Base-by-base conservation (phyloP, 2,888 invertebrate species). In the Eupithecia dodoneata region DNA sequence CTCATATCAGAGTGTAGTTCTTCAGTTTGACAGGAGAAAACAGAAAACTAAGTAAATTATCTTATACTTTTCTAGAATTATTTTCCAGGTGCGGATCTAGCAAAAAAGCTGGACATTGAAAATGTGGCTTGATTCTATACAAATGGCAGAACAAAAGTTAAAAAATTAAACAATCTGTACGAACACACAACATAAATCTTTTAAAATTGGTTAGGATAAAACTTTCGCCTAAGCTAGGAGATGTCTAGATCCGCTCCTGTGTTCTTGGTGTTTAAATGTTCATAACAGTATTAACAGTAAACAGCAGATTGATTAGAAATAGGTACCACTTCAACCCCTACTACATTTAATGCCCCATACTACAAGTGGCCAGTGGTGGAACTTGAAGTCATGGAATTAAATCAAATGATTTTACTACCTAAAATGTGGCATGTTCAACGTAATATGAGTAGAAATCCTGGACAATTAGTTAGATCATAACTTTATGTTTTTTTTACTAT, bases 1-100 rank as follows among this genome's bases (percentile, higher is more conserved):
- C 72, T 71, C 73, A 75, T 73, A 73, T 71, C 72, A 76, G 70
- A 71, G 75, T 55, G 65, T 76, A 80, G 75, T 80, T 79, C 75
- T 71, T 77, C 79, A 79, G 59, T 72, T 78, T 79, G 80, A 71
- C 77, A 73, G 67, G 63, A 74, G 76, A 75, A 73, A 63, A 75
- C 63, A 67, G 47, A 79, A 73, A 75, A 77, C 49, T 65, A 80
- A 80, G 80, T 80, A 80, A 80, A 78, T 80, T 77, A 75, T 76
- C 44, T 70, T 47, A 75, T 73, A 73, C 73, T 75, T 72, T 74
- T 59, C 47, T 73, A 74, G 67, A 69, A 49, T 63, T 73, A 74
- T 10, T 55, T 30, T 7, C 15, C 70, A 79, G 80, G 77, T 9
- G 79, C 77, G 77, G 80, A 80, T 80, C 79, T 80, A 74, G 77